A percentile compares a stretch with the other conserved stretches of the same genome.
Conservation (phyloP, 2,113 vertebrate species). For the Onychostruthus taczanowskii region DNA sequence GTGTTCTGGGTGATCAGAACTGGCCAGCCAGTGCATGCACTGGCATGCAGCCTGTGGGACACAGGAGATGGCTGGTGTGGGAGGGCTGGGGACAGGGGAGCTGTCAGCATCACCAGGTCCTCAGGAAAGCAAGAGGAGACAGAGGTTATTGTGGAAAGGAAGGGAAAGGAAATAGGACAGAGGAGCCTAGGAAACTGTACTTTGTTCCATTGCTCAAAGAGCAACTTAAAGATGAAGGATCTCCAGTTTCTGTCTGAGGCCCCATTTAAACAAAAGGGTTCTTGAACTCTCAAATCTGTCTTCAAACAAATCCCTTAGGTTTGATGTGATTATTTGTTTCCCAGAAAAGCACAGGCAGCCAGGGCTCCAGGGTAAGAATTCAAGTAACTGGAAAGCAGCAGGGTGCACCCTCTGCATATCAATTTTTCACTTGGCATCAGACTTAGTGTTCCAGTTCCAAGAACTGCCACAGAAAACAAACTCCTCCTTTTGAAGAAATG, state of each 20-base stretch:
- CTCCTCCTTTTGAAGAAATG: constrained; percentile 47
- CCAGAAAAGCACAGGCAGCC: not conserved
- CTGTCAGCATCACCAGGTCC: not conserved
- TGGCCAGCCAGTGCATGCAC: not conserved
- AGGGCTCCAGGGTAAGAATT: not conserved
- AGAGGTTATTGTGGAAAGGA: not conserved
- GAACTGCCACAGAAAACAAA: constrained; percentile 53
- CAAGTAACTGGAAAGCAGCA: constrained; percentile 1
- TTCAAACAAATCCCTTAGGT: not conserved
- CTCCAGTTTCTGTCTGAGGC: not conserved
- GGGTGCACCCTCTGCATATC: constrained; percentile 51
- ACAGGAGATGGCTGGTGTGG: not conserved
- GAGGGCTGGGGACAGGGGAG: not conserved
- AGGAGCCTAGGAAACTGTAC: not conserved
- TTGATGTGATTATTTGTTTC: constrained; percentile 33
- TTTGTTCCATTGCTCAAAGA: not conserved
- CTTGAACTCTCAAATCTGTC: not conserved
- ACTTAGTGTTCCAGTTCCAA: constrained; percentile 47
- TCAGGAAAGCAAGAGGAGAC: not conserved
- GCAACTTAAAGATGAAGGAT: not conserved
- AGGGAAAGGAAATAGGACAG: not conserved
- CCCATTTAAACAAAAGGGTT: not conserved
- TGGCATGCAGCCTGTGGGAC: not conserved
- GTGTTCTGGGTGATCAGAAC: not conserved
- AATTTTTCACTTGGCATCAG: constrained; percentile 47